phyloP scores from a whole-genome alignment of 1,140 invertebrate genomes.

The Thaumetopoea pityocampa region DNA sequence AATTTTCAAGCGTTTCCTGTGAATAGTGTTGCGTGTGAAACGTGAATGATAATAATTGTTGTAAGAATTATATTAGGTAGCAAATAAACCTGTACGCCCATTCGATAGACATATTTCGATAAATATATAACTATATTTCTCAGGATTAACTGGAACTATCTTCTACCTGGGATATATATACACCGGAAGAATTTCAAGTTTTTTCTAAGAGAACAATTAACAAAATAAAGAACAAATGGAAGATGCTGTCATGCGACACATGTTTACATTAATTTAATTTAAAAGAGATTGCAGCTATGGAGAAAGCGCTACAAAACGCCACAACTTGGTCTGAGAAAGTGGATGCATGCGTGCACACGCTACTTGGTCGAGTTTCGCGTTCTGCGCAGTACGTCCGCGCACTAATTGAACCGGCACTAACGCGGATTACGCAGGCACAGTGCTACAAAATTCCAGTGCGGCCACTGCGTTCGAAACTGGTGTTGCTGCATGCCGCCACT shows the following conservation, averaged over 20 bases:
- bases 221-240: background rate
- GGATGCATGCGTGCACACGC: background rate
- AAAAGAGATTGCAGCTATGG: background rate
- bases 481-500: background rate
- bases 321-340: background rate
- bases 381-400: background rate
- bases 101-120: too few relatives aligned
- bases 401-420: background rate
- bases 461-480: background rate
- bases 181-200: background rate
- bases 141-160: background rate
- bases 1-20: background rate
- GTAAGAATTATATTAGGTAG: too few relatives aligned
- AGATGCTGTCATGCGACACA: background rate
- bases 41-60: too few relatives aligned
- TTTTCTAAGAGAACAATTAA: background rate
- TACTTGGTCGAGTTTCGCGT: background rate
- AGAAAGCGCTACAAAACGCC: background rate
- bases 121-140: slow-evolving; percentile 9
- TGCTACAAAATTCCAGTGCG: background rate
- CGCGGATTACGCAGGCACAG: background rate
- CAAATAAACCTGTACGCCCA: too few relatives aligned
- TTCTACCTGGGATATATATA: background rate
- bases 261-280: background rate
- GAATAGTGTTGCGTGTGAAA: background rate